Percentiles rank a stretch among this genome's conserved stretches.
Conservation (phyloP, 2,797 vertebrate species). For the Chaetodon trifasciatus region DNA sequence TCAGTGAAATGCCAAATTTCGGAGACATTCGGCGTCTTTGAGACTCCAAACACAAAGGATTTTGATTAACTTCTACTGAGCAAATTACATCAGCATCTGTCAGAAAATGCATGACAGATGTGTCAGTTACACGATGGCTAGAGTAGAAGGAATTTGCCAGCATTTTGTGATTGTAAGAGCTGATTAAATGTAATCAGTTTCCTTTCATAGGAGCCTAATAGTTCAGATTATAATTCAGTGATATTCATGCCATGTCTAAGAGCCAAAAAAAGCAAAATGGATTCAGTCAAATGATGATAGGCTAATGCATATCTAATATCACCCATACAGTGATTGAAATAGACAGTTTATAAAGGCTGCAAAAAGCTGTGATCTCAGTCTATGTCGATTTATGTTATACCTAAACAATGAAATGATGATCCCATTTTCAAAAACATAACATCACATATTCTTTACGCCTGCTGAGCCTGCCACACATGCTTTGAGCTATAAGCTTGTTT, state of each 20-base stretch:
- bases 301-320: slow-evolving; percentile 21
- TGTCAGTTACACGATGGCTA: neutral
- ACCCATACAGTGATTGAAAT: slow-evolving; percentile 13
- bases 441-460: slow-evolving; percentile 4
- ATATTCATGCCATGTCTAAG: slow-evolving; percentile 8
- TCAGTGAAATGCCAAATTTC: slow-evolving; percentile 67
- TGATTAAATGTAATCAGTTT: neutral
- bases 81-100: slow-evolving; percentile 16
- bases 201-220: neutral
- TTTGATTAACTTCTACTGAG: slow-evolving; percentile 45
- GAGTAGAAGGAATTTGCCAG: neutral
- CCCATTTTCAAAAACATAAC: slow-evolving; percentile 12
- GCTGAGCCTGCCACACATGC: slow-evolving; percentile 23
- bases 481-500: slow-evolving; percentile 24
- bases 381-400: slow-evolving; percentile 12
- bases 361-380: slow-evolving; percentile 26
- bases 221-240: slow-evolving; percentile 4
- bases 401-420: slow-evolving; percentile 23
- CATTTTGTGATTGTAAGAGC: slow-evolving; percentile 6
- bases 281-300: slow-evolving; percentile 12
- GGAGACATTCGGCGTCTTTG: slow-evolving; percentile 30
- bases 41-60: slow-evolving; percentile 28
- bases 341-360: slow-evolving; percentile 1
- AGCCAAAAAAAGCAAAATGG: slow-evolving; percentile 7
- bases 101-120: neutral